A percentile compares a stretch with the other conserved stretches of the same genome.
These are phyloP conservation scores for Eurosta solidaginis DNA, from an alignment of 1,140 invertebrate species.

Conservation along the genomic window DNA sequence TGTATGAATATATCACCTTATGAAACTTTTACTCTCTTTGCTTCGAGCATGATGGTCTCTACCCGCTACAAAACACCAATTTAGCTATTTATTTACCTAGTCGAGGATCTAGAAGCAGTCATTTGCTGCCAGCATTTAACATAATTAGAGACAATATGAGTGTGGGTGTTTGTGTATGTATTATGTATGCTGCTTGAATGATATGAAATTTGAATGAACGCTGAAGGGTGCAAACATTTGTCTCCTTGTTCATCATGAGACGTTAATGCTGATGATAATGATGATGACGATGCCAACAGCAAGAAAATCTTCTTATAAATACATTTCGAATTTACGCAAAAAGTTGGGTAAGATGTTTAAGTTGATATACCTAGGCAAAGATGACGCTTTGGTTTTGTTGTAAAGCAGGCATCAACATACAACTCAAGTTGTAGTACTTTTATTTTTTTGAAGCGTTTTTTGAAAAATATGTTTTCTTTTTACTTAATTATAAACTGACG, in stretches of 20 bases:
- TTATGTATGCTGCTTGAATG: too few species aligned
- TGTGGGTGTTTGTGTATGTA: neutral
- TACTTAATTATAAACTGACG: constrained; percentile 29
- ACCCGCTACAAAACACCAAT: neutral
- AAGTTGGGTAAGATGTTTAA: neutral
- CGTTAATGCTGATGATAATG: neutral
- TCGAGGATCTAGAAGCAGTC: neutral
- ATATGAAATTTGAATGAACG: neutral
- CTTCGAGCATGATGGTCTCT: neutral
- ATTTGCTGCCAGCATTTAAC: constrained; percentile 16
- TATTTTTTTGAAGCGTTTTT: neutral
- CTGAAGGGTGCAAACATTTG: neutral
- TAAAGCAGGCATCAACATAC: neutral
- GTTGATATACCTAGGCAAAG: neutral
- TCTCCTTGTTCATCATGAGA: neutral
- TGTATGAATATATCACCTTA: too few species aligned
- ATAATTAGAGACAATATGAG: constrained; percentile 13
- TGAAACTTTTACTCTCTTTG: too few species aligned
- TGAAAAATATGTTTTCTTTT: constrained; percentile 29
- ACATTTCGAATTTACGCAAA: neutral
- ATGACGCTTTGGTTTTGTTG: neutral
- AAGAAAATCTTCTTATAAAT: neutral
- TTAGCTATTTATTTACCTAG: neutral
- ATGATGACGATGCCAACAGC: neutral
- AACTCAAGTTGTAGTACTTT: neutral